Conservation (phyloP, 2,888 invertebrate species). For the Heliconius sara region DNA sequence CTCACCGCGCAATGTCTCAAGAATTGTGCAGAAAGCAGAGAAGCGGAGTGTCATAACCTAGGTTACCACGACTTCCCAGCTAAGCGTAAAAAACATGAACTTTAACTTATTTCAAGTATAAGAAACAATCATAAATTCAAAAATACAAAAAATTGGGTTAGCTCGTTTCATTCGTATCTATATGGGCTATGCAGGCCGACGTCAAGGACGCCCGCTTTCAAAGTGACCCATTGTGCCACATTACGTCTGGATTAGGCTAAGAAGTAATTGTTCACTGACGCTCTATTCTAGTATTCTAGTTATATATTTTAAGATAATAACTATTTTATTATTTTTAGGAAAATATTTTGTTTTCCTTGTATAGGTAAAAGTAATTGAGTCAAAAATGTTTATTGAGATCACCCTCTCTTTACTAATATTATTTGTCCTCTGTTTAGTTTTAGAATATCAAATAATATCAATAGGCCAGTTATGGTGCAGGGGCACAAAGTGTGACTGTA, state of each 20-base stretch:
- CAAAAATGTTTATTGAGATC: too few relatives aligned
- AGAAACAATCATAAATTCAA: not conserved
- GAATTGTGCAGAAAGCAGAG: too few relatives aligned
- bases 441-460: too few relatives aligned
- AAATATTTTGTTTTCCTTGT: too few relatives aligned
- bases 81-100: too few relatives aligned
- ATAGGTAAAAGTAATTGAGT: too few relatives aligned
- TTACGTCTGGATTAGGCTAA: constrained; percentile 54
- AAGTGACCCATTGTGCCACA: constrained; percentile 79
- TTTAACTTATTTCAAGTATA: not conserved
- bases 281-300: constrained; percentile 9
- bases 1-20: too few relatives aligned
- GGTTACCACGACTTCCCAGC: not conserved
- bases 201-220: constrained; percentile 78
- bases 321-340: not conserved
- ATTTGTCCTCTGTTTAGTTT: too few relatives aligned
- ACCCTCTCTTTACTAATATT: too few relatives aligned
- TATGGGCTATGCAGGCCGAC: constrained; percentile 51
- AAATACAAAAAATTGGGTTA: constrained; percentile 34
- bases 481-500: too few relatives aligned
- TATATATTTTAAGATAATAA: too few relatives aligned
- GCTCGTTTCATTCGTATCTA: constrained; percentile 34
- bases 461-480: too few relatives aligned
- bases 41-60: not conserved
- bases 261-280: constrained; percentile 24